phyloP scores from a whole-genome alignment of 2,888 invertebrate genomes.

The Sinohyriopsis cumingii region DNA sequence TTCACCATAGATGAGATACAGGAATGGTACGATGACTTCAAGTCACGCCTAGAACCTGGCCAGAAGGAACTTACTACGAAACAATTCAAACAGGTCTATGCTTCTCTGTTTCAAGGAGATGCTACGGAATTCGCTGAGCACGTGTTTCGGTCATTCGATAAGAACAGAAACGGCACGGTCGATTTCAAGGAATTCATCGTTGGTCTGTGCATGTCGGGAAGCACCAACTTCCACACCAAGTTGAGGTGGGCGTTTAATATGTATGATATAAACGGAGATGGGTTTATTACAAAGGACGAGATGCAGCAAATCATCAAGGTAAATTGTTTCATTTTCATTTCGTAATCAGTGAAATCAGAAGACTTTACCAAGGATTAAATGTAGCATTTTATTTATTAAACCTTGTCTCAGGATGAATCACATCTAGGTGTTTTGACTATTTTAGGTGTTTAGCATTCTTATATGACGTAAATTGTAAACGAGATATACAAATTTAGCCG shows the following conservation, averaged over 20 bases:
- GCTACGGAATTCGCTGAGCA: slow-evolving; percentile 39
- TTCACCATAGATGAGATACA: no score
- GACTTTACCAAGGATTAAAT: no score
- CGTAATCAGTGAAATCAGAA: no score
- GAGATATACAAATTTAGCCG: no score
- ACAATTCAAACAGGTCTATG: slow-evolving; percentile 41
- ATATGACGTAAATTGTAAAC: no score
- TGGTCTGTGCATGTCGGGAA: slow-evolving; percentile 39
- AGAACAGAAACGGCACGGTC: slow-evolving; percentile 35
- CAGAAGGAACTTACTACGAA: slow-evolving; percentile 28
- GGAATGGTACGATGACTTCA: no score
- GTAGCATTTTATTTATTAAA: no score
- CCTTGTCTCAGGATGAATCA: no score
- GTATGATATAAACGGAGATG: slow-evolving; percentile 46
- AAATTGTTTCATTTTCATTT: background rate
- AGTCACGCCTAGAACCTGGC: slow-evolving; percentile 11
- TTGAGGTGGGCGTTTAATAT: slow-evolving; percentile 46
- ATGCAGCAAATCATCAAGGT: slow-evolving; percentile 39
- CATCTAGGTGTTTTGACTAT: no score
- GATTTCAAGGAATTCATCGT: slow-evolving; percentile 45
- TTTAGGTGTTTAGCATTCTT: no score
- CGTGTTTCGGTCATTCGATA: slow-evolving; percentile 45
- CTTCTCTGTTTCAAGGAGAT: slow-evolving; percentile 35
- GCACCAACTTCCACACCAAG: slow-evolving; percentile 34
- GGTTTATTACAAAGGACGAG: slow-evolving; percentile 40